Evolutionary conservation across 2,113 vertebrate genomes (phyloP), one percentile per base, ranked within the genome.

Genomic region (Pandion haliaetus): DNA sequence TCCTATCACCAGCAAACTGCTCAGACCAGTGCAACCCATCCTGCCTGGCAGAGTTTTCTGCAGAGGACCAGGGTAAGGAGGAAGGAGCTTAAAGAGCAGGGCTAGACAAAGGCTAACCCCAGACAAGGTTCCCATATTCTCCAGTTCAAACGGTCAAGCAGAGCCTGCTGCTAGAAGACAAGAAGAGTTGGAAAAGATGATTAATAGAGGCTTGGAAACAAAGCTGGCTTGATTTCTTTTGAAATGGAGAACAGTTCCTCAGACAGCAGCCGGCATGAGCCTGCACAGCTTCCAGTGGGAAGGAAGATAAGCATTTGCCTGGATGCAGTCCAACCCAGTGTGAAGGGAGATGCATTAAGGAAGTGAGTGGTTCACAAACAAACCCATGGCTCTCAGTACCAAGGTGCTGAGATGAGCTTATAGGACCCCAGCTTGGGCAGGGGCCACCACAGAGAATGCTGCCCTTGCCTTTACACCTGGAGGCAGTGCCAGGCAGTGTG

Each of bases 181-280:
- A 84, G 80, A 79, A 59, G 36, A 79, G 38, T 24, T 93, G 87
- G 66, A 90, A 91, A 89, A 89, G 38, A 40, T 88, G 52, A 91
- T 91, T 82, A 95, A 85, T 49, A 44, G 36, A 85, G 28, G 36
- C 62, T 94, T 82, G 58, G 87, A 90, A 95, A 94, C 58, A 91
- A 93, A 95, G 57, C 36, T 91, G 61, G 57, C 77, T 87, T 58
- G 70, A 69, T 85, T 93, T 79, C 81, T 69, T 94, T 94, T 87
- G 87, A 96, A 96, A 94, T 61, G 58, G 78, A 94, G 90, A 97
- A 58, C 87, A 96, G 66, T 44, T 91, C 73, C 82, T 91, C 91
- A 91, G 81, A 96, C 61, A 93, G 89, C 81, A 94, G 91, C 81
- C 47, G 3, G 49, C 85, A 70, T 54, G 54, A 93, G 58, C 62